Conservation (phyloP, 2,113 vertebrate species). For the Dasypus novemcinctus region DNA sequence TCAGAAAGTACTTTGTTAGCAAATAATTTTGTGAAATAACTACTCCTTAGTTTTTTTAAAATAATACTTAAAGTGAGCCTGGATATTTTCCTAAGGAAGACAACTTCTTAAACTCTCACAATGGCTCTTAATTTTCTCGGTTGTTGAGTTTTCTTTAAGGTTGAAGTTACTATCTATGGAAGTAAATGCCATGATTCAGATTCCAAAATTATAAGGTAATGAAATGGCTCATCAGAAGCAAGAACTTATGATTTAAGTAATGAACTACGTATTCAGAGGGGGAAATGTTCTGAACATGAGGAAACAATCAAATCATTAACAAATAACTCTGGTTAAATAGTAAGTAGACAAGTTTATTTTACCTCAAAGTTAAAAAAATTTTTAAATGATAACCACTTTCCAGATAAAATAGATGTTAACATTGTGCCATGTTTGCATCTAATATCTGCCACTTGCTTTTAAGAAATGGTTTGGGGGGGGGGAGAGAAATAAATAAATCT, state of each 20-base stretch:
- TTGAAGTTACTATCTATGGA: background rate
- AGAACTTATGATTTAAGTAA: background rate
- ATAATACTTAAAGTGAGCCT: background rate
- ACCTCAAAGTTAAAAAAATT: background rate
- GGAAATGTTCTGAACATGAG: background rate
- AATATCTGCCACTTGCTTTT: background rate
- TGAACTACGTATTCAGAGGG: background rate
- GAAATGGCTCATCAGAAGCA: background rate
- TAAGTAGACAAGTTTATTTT: background rate
- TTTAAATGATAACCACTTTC: background rate
- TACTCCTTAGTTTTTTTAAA: background rate
- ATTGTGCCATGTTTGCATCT: background rate
- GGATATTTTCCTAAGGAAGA: background rate
- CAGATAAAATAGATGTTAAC: background rate
- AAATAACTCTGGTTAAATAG: background rate
- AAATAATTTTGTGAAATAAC: background rate
- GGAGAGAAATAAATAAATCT: too few relatives aligned
- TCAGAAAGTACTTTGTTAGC: slow-evolving; percentile 8
- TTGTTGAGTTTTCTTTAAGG: background rate
- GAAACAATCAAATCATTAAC: background rate
- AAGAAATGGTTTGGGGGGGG: background rate
- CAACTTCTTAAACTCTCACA: background rate
- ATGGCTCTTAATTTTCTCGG: slow-evolving; percentile 15
- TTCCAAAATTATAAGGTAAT: slow-evolving; percentile 34
- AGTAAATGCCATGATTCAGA: background rate